A percentile compares a stretch with the other conserved stretches of the same genome.
phyloP scores from a whole-genome alignment of 2,797 vertebrate species.

The Sarcoramphus papa region DNA sequence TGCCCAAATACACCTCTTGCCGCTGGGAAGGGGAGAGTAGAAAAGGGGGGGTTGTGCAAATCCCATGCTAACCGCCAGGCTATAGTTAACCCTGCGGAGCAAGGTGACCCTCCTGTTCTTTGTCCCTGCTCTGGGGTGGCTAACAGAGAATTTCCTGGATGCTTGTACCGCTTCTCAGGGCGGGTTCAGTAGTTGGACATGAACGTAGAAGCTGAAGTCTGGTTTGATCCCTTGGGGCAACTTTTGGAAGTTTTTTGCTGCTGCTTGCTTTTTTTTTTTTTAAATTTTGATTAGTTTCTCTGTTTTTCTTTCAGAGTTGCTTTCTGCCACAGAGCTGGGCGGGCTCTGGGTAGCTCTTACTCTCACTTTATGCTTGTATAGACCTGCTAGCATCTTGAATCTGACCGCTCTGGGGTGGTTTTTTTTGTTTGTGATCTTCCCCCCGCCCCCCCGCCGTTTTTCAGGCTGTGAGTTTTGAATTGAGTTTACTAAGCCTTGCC shows the following conservation, averaged over 20 bases:
- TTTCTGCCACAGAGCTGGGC: background rate
- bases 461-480: background rate
- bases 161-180: background rate
- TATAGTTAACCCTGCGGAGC: background rate
- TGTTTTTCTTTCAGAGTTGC: background rate
- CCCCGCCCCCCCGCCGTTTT: too few relatives aligned
- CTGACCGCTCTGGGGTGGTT: too few relatives aligned
- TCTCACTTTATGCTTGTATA: background rate
- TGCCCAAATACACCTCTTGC: background rate
- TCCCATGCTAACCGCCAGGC: background rate
- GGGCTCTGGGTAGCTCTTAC: background rate
- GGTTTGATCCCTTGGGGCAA: background rate
- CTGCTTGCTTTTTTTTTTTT: background rate
- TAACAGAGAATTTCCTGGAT: background rate
- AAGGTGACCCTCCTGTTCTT: background rate
- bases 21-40: background rate
- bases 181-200: background rate
- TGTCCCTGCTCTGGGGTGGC: background rate
- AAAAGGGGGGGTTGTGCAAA: background rate
- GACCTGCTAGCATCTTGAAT: background rate
- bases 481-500: background rate
- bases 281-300: background rate
- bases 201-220: background rate
- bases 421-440: background rate
- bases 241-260: background rate